Conservation (phyloP, 1,140 invertebrate species). For the Amyelois transitella region DNA sequence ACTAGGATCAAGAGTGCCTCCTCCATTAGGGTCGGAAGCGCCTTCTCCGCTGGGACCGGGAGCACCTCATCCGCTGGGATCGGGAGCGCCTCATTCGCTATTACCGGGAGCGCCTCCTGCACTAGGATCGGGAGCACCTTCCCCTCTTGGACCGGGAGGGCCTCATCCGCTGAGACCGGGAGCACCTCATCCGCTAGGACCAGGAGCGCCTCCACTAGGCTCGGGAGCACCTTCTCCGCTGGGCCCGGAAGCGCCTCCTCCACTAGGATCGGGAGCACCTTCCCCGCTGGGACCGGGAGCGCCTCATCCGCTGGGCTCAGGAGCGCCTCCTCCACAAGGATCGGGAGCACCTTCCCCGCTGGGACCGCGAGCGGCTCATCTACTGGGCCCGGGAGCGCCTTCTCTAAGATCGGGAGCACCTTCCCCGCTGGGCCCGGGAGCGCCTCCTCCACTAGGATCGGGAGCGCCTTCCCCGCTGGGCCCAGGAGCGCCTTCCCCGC, state of each 20-base stretch:
- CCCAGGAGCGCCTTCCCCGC: conserved; percentile 13
- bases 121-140: conserved; percentile 17
- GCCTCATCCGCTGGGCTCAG: conserved; percentile 12
- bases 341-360: conserved; percentile 12
- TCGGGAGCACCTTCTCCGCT: neutral
- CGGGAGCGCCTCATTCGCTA: conserved; percentile 53
- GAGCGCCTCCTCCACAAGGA: too few relatives aligned
- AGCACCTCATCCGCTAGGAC: conserved; percentile 14
- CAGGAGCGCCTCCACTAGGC: conserved; percentile 19
- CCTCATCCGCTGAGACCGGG: too few relatives aligned
- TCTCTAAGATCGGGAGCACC: conserved; percentile 10
- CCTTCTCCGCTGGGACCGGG: conserved; percentile 17
- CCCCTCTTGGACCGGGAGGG: conserved; percentile 14
- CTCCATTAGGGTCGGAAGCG: conserved; percentile 10
- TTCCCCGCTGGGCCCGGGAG: conserved; percentile 41
- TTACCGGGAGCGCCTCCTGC: conserved; percentile 43
- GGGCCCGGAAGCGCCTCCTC: conserved; percentile 59
- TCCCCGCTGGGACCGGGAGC: conserved; percentile 25
- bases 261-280: conserved; percentile 46
- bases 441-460: conserved; percentile 47
- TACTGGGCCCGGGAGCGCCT: conserved; percentile 14
- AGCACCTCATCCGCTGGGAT: conserved; percentile 26
- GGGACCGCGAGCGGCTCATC: conserved; percentile 17
- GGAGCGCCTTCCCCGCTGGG: conserved; percentile 41
- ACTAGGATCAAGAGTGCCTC: conserved; percentile 17